Percentiles rank a stretch among this genome's conserved stretches.
Conservation (phyloP, 2,888 invertebrate genomes). For the Drosophila robusta region DNA sequence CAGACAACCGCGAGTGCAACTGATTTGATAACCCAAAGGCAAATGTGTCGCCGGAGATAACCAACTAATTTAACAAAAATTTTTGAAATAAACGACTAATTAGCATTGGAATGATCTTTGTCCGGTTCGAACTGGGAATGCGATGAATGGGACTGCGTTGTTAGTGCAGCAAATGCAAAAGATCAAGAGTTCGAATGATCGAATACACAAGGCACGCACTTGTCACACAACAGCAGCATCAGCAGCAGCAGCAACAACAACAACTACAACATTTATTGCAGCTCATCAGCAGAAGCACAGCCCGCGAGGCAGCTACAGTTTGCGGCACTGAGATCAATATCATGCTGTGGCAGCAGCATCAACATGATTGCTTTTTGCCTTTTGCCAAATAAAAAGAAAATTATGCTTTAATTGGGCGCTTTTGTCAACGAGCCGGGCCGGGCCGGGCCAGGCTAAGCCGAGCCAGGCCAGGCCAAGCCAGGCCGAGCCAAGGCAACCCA, state of each 20-base stretch:
- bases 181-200: slow-evolving; percentile 29
- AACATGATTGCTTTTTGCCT: slow-evolving; percentile 24
- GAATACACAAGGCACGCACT: slow-evolving; percentile 44
- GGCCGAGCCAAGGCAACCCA: slow-evolving; percentile 4
- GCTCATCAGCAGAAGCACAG: slow-evolving; percentile 9
- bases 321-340: slow-evolving; percentile 32
- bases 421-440: slow-evolving; percentile 58
- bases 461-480: slow-evolving; percentile 6
- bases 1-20: slow-evolving; percentile 6
- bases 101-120: slow-evolving; percentile 29
- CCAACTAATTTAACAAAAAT: slow-evolving; percentile 6
- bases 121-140: neutral
- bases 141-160: slow-evolving; percentile 36
- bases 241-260: too few relatives aligned
- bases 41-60: slow-evolving; percentile 5
- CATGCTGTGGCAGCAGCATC: slow-evolving; percentile 30
- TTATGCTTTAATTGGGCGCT: slow-evolving; percentile 81
- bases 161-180: slow-evolving; percentile 11
- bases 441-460: neutral
- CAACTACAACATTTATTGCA: neutral
- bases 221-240: slow-evolving; percentile 15
- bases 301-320: neutral
- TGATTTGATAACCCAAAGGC: slow-evolving; percentile 5
- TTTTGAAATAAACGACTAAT: slow-evolving; percentile 16
- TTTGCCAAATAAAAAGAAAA: slow-evolving; percentile 56